These are phyloP conservation scores for Heterocephalus glaber DNA, from an alignment of 2,113 vertebrate genomes.

Conservation along the genomic window DNA sequence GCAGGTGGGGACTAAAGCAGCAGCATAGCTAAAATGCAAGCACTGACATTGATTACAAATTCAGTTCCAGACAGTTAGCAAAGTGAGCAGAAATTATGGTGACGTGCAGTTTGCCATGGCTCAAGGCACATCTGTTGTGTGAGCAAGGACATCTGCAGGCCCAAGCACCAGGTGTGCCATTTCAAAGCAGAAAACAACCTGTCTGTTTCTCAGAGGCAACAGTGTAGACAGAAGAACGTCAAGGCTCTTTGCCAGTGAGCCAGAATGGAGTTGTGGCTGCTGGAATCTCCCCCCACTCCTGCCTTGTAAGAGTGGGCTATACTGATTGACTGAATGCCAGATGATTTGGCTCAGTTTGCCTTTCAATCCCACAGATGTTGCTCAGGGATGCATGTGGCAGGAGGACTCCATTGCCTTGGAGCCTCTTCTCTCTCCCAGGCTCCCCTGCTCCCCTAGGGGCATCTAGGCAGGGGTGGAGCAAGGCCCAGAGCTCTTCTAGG, in stretches of 20 bases:
- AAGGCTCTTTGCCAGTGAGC: background rate
- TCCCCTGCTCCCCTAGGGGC: background rate
- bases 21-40: background rate
- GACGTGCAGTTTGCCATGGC: background rate
- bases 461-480: background rate
- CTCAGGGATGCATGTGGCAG: background rate
- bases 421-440: background rate
- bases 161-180: background rate
- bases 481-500: background rate
- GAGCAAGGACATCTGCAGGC: background rate
- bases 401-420: background rate
- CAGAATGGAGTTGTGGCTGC: background rate
- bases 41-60: background rate
- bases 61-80: background rate
- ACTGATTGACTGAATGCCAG: background rate
- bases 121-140: background rate
- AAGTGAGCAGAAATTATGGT: background rate
- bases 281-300: background rate
- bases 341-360: background rate
- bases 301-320: background rate
- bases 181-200: background rate
- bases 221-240: background rate
- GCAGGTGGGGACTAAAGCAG: background rate
- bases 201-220: slow-evolving; percentile 22
- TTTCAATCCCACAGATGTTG: background rate